Base-by-base conservation (phyloP, 2,888 invertebrate species). In the Hedya salicella region DNA sequence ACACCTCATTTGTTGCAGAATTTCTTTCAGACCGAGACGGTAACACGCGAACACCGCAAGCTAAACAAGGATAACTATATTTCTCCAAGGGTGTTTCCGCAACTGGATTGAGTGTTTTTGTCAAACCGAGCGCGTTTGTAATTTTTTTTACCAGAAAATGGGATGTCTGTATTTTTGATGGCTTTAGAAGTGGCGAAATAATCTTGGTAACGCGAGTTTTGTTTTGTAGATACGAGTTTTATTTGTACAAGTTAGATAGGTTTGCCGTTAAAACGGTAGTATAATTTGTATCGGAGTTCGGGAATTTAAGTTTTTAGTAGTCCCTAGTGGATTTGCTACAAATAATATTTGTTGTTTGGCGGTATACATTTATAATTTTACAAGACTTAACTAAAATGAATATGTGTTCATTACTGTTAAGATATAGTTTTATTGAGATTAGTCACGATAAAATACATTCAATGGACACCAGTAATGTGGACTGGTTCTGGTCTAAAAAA, bases 1-100 rank as follows among this genome's bases (percentile, higher is more conserved):
- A 39, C 62, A 64, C 64, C 68, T 67, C 69, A 67, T 67, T 66
- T 67, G 63, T 59, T 46, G 48, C 40, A 39, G 19, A 48, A 69
- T 39, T 65, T 13, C 32, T 50, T 50, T 48, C 25, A 16, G 32
- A 48, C 46, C 42, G 54, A 36, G 64, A 40, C 25, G 5, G 52
- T 16, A 16, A 14, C 46, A 60, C n/a, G 1, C 2, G 2, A 14
- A 8, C 17, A 44, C 30, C 25, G 42, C 16, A 32, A n/a, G 63
- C 21, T 9, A 3, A 56, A 67, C 1, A 56, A 25, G 30, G 69
- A 67, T 17, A 59, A 54, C 14, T 49, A 62, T 62, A 19, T 46
- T 70, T 69, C 50, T 25, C 36, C 60, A 44, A 39, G 66, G 63
- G 46, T 53, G 63, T 70, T 65, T 69, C 53, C 46, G 65, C 52